Conservation (phyloP, 2,888 invertebrate species). For the Apomyelois bistriatella region DNA sequence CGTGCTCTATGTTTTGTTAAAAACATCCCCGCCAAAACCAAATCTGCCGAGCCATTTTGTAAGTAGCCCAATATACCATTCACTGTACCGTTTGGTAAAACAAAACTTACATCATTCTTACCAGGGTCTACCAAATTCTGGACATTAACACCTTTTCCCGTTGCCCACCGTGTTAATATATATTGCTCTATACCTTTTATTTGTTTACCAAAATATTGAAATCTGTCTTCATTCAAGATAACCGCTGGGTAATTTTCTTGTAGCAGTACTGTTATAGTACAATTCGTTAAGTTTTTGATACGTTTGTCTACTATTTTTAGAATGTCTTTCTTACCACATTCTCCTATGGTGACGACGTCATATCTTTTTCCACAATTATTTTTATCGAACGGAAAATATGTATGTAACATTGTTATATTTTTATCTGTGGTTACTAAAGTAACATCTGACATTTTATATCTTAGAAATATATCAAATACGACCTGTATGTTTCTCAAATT, state of each 20-base stretch:
- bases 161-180: conserved; percentile 40
- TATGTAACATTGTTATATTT: conserved; percentile 27
- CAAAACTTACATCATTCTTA: conserved; percentile 30
- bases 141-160: conserved; percentile 33
- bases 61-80: conserved; percentile 42
- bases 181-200: conserved; percentile 47
- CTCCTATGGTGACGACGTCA: conserved; percentile 30
- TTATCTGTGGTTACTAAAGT: conserved; percentile 31
- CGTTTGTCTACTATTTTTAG: conserved; percentile 25
- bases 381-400: conserved; percentile 41
- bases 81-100: conserved; percentile 43
- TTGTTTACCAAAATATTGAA: conserved; percentile 29
- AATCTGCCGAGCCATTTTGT: conserved; percentile 35
- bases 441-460: conserved; percentile 37
- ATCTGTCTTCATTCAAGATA: conserved; percentile 33
- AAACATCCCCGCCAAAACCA: conserved; percentile 44
- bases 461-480: conserved; percentile 33
- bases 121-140: conserved; percentile 28
- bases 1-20: conserved; percentile 44
- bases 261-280: conserved; percentile 39
- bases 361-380: conserved; percentile 38
- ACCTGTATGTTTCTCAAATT: conserved; percentile 19
- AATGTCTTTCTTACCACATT: conserved; percentile 27
- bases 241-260: conserved; percentile 38
- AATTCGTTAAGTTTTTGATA: conserved; percentile 32